A percentile compares a stretch with the other conserved stretches of the same genome.
Evolutionary conservation across 2,797 vertebrate genomes (phyloP).

Genomic region (Sebastes itinus): DNA sequence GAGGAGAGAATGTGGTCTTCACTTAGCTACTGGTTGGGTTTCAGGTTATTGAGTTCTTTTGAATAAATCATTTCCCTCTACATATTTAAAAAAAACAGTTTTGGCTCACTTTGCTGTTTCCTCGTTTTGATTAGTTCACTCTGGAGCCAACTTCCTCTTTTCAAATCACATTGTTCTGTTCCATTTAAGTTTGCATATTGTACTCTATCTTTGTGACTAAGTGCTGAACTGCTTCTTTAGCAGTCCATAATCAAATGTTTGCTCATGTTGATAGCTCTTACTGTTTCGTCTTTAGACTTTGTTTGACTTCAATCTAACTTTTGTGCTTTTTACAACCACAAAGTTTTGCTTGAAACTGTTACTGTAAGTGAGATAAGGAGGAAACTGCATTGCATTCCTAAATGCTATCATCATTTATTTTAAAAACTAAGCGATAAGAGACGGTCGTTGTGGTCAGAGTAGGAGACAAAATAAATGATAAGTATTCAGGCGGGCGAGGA

Average conservation of each 20-base stretch:
- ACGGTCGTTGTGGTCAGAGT: neutral
- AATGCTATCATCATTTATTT: constrained; percentile 21
- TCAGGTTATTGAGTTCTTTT: neutral
- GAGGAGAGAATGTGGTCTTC: neutral
- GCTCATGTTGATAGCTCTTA: neutral
- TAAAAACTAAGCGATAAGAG: constrained; percentile 30
- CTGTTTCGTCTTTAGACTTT: constrained; percentile 13
- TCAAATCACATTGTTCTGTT: neutral
- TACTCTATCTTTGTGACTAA: neutral
- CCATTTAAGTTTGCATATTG: neutral
- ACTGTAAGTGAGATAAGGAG: constrained; percentile 11
- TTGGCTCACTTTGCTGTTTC: neutral
- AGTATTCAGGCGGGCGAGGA: neutral
- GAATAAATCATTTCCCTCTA: neutral
- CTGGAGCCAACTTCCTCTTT: constrained; percentile 5
- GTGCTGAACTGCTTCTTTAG: neutral
- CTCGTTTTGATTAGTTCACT: neutral
- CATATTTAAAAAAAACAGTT: neutral
- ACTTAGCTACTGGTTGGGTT: neutral
- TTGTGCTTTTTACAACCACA: neutral
- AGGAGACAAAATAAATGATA: constrained; percentile 48
- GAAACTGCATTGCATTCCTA: neutral
- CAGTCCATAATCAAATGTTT: constrained; percentile 15
- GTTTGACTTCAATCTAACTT: neutral
- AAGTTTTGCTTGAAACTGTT: neutral